phyloP scores from a whole-genome alignment of 2,888 invertebrate genomes.

The Dasysyrphus albostriatus region DNA sequence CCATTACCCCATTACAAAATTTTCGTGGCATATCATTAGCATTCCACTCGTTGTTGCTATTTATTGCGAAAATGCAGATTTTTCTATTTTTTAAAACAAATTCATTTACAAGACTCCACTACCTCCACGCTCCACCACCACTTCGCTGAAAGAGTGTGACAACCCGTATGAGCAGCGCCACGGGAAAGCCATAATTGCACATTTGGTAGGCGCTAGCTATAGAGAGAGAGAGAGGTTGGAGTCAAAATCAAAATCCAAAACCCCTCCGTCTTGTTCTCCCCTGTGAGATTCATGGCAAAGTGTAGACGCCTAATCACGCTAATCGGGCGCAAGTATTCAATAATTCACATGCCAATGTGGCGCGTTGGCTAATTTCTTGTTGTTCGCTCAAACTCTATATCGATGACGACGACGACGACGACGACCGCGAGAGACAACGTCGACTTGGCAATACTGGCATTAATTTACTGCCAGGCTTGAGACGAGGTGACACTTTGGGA shows the following conservation, averaged over 20 bases:
- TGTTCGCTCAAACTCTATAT: constrained; percentile 66
- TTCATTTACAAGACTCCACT: constrained; percentile 43
- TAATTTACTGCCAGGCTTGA: constrained; percentile 57
- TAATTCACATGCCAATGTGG: constrained; percentile 76
- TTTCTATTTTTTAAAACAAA: constrained; percentile 45
- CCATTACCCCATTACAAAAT: constrained; percentile 68
- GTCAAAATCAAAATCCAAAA: constrained; percentile 8
- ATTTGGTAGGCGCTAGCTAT: constrained; percentile 29
- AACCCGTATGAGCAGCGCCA: constrained; percentile 54
- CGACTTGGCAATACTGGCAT: constrained; percentile 57
- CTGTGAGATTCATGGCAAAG: constrained; percentile 23
- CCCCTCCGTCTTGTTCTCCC: not conserved
- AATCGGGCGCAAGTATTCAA: constrained; percentile 72
- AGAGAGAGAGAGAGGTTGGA: constrained; percentile 8
- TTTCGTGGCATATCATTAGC: constrained; percentile 76
- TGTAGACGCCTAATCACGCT: constrained; percentile 59
- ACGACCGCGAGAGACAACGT: constrained; percentile 48
- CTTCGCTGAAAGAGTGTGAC: constrained; percentile 58
- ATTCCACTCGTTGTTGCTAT: constrained; percentile 66
- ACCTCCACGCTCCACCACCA: not conserved
- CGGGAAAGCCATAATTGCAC: constrained; percentile 65
- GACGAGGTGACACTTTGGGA: constrained; percentile 54
- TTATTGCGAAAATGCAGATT: constrained; percentile 68
- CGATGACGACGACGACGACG: constrained; percentile 70
- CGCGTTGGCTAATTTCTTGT: constrained; percentile 73